A percentile compares a stretch with the other conserved stretches of the same genome.
These are phyloP conservation scores for Phlogophora meticulosa DNA, from an alignment of 2,888 invertebrate genomes.

Conservation along the genomic window DNA sequence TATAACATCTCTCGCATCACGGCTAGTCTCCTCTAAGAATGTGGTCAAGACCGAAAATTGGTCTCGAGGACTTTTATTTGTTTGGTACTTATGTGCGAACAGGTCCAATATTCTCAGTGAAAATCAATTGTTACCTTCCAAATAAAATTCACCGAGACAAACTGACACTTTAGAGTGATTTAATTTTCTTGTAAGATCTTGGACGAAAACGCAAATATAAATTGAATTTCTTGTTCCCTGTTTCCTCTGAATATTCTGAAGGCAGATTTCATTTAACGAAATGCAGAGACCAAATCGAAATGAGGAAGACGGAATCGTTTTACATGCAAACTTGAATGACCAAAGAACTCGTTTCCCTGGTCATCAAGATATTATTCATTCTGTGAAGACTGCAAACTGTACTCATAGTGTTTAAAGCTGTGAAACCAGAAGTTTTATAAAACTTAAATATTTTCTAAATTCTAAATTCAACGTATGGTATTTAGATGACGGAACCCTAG, in stretches of 20 bases:
- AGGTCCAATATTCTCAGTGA: neutral
- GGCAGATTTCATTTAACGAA: constrained; percentile 67
- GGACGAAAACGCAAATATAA: constrained; percentile 74
- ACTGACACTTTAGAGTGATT: constrained; percentile 73
- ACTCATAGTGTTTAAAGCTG: constrained; percentile 11
- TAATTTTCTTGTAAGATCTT: constrained; percentile 76
- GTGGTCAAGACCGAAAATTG: too few relatives aligned
- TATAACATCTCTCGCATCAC: too few relatives aligned
- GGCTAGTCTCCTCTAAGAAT: too few relatives aligned
- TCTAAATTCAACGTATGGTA: too few relatives aligned
- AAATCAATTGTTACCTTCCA: constrained; percentile 58
- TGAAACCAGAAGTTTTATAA: constrained; percentile 12
- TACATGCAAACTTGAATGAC: constrained; percentile 40
- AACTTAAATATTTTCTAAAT: constrained; percentile 19
- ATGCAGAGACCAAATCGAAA: constrained; percentile 62
- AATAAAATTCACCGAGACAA: constrained; percentile 62
- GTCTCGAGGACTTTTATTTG: too few relatives aligned
- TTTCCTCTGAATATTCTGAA: constrained; percentile 74
- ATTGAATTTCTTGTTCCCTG: constrained; percentile 78
- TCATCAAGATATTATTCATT: constrained; percentile 17
- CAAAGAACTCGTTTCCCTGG: constrained; percentile 22
- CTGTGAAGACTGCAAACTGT: constrained; percentile 23
- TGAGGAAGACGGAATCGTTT: constrained; percentile 53
- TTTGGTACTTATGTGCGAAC: too few relatives aligned
- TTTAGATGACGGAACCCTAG: too few relatives aligned